Evolutionary conservation across 2,113 vertebrate species (phyloP).

Genomic region (Sylvilagus bachmani): DNA sequence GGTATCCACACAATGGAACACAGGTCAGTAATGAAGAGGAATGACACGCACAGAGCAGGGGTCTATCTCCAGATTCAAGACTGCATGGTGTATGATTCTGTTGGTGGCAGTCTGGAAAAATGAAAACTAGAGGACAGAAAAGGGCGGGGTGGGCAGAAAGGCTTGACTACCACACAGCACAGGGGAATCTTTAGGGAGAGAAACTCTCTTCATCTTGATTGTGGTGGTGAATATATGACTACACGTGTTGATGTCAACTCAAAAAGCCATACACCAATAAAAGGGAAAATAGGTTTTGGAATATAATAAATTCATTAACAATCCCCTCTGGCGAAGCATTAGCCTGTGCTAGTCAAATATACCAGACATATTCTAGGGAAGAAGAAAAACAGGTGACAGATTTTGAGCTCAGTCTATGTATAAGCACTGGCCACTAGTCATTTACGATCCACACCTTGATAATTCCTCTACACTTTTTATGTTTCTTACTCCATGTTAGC

Average conservation of each 20-base stretch:
- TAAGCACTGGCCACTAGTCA: not conserved
- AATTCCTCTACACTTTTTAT: not conserved
- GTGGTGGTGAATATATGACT: not conserved
- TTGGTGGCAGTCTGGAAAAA: not conserved
- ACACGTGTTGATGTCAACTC: not conserved
- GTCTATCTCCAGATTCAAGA: not conserved
- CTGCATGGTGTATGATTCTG: not conserved
- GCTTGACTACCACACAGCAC: not conserved
- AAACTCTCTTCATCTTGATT: not conserved
- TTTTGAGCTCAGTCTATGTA: not conserved
- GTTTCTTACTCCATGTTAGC: not conserved
- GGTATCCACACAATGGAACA: not conserved
- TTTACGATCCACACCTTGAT: not conserved
- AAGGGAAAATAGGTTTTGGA: not conserved
- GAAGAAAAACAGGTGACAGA: not conserved
- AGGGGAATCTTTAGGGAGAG: not conserved
- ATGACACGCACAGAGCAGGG: not conserved
- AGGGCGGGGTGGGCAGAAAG: not conserved
- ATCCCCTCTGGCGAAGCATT: not conserved
- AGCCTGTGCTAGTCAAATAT: not conserved
- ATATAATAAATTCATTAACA: not conserved
- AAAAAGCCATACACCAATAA: not conserved
- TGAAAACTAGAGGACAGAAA: not conserved
- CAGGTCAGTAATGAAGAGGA: constrained; percentile 6
- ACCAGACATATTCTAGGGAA: not conserved